Base-by-base conservation (phyloP, 2,113 vertebrate genomes). In the Nesogale talazaci region DNA sequence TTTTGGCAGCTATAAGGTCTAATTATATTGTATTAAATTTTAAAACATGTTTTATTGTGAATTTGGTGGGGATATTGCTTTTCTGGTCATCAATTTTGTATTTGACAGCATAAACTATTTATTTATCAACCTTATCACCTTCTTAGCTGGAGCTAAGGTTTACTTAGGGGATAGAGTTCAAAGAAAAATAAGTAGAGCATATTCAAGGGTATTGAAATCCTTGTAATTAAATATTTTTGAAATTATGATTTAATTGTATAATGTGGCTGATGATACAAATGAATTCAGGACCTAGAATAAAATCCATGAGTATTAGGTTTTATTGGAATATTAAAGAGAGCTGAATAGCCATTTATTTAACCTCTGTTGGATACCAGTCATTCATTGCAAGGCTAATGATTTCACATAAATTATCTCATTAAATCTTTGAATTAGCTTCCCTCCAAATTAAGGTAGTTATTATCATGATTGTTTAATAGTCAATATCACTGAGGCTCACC, bases 181-280 rank as follows among this genome's bases (percentile, higher is more conserved):
- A 82, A 34, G 42, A 25, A 89, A 31, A 92, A 81, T 34, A 90
- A 81, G 17, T 22, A 92, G 7, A 63, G 6, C 19, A 90, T 75
- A 76, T 76, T 52, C 5, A 85, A 82, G 88, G 2, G 3, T 75
- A 76, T 59, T 83, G 75, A 16, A 36, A 79, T 91, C 76, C 3
- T 81, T 91, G 95, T n/a, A 87, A 27, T 57, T 90, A 34, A 87
- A 74, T 80, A 20, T 25, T 85, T 89, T 93, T 93, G 57, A 94
- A 34, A 16, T 85, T 91, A 3, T 90, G 17, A 2, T 89, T 86
- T 25, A 46, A 36, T 65, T 65, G 86, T 80, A 93, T 88, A 79
- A 84, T 81, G 2, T 70, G 83, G 22, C 1, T 11, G 34, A 77
- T 82, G 10, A n/a, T 12, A 76, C 57, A 91, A 72, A 85, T 9